Evolutionary conservation across 2,113 vertebrate species (phyloP), one percentile per base, ranked within the genome.

Genomic region (Patagioenas fasciata): DNA sequence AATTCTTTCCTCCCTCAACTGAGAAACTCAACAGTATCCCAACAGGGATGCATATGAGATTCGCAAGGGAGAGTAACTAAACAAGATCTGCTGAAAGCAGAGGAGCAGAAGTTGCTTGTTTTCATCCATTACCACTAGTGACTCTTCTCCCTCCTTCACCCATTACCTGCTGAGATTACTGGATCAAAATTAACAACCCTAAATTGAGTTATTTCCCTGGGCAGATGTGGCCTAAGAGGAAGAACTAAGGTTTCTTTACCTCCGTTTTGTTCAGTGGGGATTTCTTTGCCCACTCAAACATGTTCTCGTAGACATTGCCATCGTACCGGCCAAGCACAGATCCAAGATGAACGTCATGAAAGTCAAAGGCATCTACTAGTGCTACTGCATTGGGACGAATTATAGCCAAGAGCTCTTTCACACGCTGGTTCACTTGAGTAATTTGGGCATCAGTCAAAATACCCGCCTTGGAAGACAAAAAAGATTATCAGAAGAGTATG

Each of bases 261-360:
- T 99, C 97, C 53, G 98, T 98, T 96, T 98, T 97, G 94, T 99
- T 99, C 23, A 99, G 97, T 3, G 99, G 99, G 3, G 99, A 99
- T 51, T 96, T 98, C 95, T 98, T 99, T 85, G 99, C 99, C 99
- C 99, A 99, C 70, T 99, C 99, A 51, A 99, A 99, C 98, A 99
- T 97, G 96, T 99, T 97, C 94, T 99, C 99, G 2, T 99, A 99
- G 72, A 99, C 98, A 3, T 99, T 99, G n/a, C 99, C 99, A 5
- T 99, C 99, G 3, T 99, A 99, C 54, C 99, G 98, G 42, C 99
- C 99, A 25, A 99, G 98, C 80, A 98, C 97, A 5, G 99, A 99
- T 29, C 98, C 98, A 44, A 99, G 98, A 4, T 97, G 97, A 86
- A 85, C 54, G 29, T 99, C 99, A 0, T 98, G 97, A 89, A 98